Base-by-base conservation (phyloP, 2,888 invertebrate species). In the Steinernema hermaphroditum region DNA sequence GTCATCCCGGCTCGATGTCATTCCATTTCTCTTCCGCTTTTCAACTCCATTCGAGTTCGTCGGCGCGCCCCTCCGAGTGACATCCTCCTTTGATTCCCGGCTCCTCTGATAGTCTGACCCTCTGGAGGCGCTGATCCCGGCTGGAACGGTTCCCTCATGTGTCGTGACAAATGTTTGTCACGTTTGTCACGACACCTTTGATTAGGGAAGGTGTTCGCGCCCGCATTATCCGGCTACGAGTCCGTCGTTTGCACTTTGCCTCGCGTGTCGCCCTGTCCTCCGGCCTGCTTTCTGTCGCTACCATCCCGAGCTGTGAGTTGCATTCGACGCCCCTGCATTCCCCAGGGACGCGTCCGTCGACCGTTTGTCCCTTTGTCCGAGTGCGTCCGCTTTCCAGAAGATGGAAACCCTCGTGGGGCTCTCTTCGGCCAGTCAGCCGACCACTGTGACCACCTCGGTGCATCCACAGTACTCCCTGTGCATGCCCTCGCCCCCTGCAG, bases 181-280 rank as follows among this genome's bases (percentile, higher is more conserved):
- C 34, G 32, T 62, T 62, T 62, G 27, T 62, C 62, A 62, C 62
- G 16, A 12, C 62, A 32, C 62, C 34, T 62, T 22, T 62, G 27
- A 62, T 62, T 29, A 62, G 16, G 62, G 27, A 62, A 62, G 62
- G 62, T 62, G 62, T 62, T 62, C 29, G 62, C 34, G 29, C 34
- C 32, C 12, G 37, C n/a, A n/a, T n/a, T n/a, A n/a, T n/a, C n/a
- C 37, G 37, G 37, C 37, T 37, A 4, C 6, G 6, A 37, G 6
- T 37, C 37, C 37, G 37, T 12, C 6, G n/a, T n/a, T n/a, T n/a
- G n/a, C n/a, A 8, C 37, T 4, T 37, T 12, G 37, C 37, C 12
- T 12, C 37, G 37, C 4, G 37, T 37, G 37, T 37, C 37, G 6
- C 37, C 37, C 6, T 37, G 6, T 37, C 37, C 37, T 37, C 37